Conservation (phyloP, 2,888 invertebrate genomes). For the Cheilosia scutellata region DNA sequence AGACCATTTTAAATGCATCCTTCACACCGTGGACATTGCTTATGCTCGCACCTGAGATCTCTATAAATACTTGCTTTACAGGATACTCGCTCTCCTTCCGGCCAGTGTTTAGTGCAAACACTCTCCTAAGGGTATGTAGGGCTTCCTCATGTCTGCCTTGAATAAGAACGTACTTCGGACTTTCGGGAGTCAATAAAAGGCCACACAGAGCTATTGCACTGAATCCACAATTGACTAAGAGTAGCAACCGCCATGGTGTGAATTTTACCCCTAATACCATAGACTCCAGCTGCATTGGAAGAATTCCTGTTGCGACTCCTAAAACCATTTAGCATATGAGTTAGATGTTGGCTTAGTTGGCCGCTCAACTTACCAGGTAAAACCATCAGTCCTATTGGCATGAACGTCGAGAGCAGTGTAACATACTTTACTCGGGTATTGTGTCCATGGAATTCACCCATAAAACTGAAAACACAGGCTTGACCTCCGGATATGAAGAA, state of each 20-base stretch:
- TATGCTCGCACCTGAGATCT: constrained; percentile 79
- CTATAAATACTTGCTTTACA: constrained; percentile 82
- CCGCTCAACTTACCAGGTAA: constrained; percentile 84
- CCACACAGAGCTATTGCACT: constrained; percentile 87
- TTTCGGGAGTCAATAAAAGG: constrained; percentile 89
- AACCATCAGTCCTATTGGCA: constrained; percentile 86
- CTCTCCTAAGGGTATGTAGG: constrained; percentile 86
- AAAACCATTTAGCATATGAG: constrained; percentile 34
- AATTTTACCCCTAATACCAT: constrained; percentile 86
- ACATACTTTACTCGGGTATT: constrained; percentile 85
- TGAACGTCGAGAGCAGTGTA: constrained; percentile 86
- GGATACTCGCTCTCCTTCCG: constrained; percentile 84
- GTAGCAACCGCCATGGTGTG: constrained; percentile 86
- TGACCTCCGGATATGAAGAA: constrained; percentile 85
- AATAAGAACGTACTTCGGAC: constrained; percentile 90
- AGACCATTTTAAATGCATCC: constrained; percentile 80
- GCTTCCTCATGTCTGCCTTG: constrained; percentile 87
- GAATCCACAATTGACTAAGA: constrained; percentile 88
- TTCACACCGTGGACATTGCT: constrained; percentile 78
- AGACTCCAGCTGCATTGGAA: constrained; percentile 86
- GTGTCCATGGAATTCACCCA: constrained; percentile 86
- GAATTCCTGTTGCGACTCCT: constrained; percentile 89
- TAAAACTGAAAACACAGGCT: constrained; percentile 86
- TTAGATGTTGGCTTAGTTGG: neutral
- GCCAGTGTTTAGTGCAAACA: constrained; percentile 86